A percentile compares a stretch with the other conserved stretches of the same genome.
phyloP scores from a whole-genome alignment of 2,797 vertebrate genomes.

The Pyrocephalus nanus region DNA sequence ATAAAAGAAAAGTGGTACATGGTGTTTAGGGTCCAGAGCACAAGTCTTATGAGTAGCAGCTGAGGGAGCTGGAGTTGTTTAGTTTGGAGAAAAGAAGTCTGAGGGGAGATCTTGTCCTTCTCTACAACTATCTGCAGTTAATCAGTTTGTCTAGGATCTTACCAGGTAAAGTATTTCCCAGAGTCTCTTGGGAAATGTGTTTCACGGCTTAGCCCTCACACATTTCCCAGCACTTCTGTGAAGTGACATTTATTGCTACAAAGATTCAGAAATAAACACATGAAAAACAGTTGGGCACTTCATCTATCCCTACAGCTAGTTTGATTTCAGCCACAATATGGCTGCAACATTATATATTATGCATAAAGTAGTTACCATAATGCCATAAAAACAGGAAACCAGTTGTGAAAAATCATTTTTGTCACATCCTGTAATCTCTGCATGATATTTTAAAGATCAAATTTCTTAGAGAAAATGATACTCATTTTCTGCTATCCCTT shows the following conservation, averaged over 20 bases:
- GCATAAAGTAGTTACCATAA: background rate
- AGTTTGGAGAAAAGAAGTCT: background rate
- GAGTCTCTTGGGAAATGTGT: background rate
- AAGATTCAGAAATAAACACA: background rate
- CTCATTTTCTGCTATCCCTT: background rate
- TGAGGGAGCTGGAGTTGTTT: background rate
- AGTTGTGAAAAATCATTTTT: background rate
- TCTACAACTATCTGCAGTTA: background rate
- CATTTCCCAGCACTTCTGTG: background rate
- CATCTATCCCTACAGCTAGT: background rate
- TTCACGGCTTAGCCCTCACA: background rate
- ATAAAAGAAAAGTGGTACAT: background rate
- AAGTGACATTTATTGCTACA: background rate
- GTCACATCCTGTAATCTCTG: background rate
- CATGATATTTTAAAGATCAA: background rate
- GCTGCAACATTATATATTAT: background rate
- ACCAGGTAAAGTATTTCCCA: background rate
- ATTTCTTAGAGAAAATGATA: background rate
- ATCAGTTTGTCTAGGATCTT: background rate
- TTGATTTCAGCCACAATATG: background rate
- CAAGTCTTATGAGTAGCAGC: background rate
- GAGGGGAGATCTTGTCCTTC: background rate
- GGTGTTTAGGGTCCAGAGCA: background rate
- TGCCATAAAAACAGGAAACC: background rate
- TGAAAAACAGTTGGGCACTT: background rate